Percentiles rank a stretch among this genome's conserved stretches.
Evolutionary conservation across 2,113 vertebrate species (phyloP).

Genomic region (Semnornis frantzii): DNA sequence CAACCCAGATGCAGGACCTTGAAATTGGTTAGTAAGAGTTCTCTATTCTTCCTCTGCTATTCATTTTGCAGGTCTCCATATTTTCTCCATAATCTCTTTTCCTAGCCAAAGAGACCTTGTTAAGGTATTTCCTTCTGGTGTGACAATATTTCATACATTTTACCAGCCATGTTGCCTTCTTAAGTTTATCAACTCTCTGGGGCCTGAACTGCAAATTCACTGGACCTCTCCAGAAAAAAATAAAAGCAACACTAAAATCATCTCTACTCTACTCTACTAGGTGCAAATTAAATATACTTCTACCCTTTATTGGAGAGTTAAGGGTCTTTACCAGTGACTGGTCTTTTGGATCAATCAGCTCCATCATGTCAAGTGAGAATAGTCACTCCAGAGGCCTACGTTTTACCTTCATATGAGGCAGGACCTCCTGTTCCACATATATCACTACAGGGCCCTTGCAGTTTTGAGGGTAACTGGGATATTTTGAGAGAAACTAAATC

Average conservation of each 20-base stretch:
- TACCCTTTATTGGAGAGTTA: neutral
- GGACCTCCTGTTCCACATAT: neutral
- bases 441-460: neutral
- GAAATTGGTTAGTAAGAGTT: neutral
- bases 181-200: neutral
- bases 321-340: neutral
- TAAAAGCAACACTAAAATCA: neutral
- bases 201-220: neutral
- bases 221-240: too few species aligned
- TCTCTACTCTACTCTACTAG: neutral
- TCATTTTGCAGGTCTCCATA: neutral
- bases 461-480: too few species aligned
- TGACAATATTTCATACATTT: neutral
- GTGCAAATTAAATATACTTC: neutral
- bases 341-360: neutral
- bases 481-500: too few species aligned
- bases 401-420: neutral
- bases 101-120: neutral
- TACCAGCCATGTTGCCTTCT: neutral
- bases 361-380: neutral
- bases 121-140: neutral
- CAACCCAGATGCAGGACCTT: too few species aligned
- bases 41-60: neutral
- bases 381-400: neutral
- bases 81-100: neutral